Evolutionary conservation across 2,113 vertebrate species (phyloP).

Genomic region (Strigops habroptila): DNA sequence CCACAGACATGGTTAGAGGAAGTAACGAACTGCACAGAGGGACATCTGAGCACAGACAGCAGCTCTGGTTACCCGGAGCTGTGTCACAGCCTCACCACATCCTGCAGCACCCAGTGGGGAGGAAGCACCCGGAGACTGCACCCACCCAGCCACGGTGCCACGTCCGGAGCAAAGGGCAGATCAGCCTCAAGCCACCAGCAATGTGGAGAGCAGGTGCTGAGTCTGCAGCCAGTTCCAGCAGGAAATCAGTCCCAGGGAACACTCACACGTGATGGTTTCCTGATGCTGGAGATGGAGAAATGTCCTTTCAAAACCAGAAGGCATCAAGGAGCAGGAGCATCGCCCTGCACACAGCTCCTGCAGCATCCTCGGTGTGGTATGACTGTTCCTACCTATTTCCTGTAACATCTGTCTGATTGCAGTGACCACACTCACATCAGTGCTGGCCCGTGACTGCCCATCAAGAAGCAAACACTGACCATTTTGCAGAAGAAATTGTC

Average conservation of each 20-base stretch:
- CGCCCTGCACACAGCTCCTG: accelerated
- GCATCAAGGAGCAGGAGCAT: neutral
- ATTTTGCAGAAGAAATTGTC: neutral
- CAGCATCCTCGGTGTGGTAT: accelerated
- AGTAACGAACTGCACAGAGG: neutral
- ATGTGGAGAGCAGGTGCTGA: neutral
- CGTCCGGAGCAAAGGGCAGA: neutral
- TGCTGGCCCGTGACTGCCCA: neutral
- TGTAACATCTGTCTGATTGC: no score
- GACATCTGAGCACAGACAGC: neutral
- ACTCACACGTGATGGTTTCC: neutral
- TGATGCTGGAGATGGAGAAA: neutral
- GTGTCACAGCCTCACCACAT: slow-evolving; percentile 56
- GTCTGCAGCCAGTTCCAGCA: neutral
- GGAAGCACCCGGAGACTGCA: neutral
- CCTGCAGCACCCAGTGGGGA: neutral
- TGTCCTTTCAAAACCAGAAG: neutral
- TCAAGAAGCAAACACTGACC: neutral
- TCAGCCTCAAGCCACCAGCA: accelerated
- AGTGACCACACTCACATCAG: accelerated
- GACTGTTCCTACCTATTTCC: neutral
- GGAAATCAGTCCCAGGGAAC: neutral
- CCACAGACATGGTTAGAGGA: neutral
- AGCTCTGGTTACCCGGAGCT: neutral
- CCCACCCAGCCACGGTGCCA: neutral